Conservation (phyloP, 1,140 invertebrate genomes). For the Saccostrea glomerata region DNA sequence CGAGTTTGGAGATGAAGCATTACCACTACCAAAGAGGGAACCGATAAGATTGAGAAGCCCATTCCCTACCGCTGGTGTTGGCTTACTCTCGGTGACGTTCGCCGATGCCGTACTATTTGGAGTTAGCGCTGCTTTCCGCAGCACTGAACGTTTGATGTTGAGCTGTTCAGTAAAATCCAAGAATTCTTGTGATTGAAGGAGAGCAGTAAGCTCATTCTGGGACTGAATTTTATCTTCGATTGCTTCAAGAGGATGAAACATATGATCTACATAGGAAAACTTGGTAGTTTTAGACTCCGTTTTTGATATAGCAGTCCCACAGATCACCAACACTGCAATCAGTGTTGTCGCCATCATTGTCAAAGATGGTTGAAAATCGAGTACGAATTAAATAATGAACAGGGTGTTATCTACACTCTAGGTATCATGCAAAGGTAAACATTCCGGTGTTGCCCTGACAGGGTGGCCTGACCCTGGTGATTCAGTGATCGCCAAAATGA, state of each 20-base stretch:
- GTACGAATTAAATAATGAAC: neutral
- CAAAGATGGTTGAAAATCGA: neutral
- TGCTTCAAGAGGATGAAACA: neutral
- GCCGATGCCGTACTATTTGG: neutral
- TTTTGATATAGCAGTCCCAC: neutral
- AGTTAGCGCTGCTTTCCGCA: neutral
- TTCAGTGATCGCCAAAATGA: too few species aligned
- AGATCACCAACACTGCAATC: neutral
- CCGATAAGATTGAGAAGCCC: neutral
- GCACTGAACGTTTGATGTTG: neutral
- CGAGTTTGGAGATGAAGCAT: neutral
- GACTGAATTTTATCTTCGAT: neutral
- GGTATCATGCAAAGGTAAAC: neutral
- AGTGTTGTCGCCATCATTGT: neutral
- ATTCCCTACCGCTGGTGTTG: neutral
- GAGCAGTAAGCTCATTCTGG: neutral
- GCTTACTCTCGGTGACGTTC: neutral
- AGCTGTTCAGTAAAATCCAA: neutral
- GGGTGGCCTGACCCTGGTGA: too few species aligned
- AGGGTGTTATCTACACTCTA: neutral
- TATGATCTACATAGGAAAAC: slow-evolving; percentile 10
- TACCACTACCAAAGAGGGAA: neutral
- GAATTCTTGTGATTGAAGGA: slow-evolving; percentile 5
- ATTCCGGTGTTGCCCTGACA: neutral
- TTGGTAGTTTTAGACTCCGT: neutral